phyloP scores from a whole-genome alignment of 1,140 invertebrate genomes.

The Eriosoma lanigerum region DNA sequence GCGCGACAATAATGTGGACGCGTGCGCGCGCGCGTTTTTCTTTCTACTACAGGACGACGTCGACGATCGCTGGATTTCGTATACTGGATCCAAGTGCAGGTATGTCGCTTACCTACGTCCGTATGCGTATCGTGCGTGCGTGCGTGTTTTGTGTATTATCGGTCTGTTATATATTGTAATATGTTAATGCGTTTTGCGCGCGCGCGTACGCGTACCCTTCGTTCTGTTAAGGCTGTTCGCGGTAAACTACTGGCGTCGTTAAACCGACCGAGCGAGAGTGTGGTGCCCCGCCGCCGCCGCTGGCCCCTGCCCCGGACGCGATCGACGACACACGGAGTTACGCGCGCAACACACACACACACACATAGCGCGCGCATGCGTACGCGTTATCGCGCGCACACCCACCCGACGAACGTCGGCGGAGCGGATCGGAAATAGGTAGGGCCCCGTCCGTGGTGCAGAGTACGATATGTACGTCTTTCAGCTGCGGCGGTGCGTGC shows the following conservation, averaged over 20 bases:
- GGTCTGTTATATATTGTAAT: not conserved
- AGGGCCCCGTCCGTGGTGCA: not conserved
- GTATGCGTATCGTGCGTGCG: not conserved
- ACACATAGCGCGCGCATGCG: not conserved
- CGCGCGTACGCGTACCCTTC: not conserved
- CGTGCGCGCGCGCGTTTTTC: too few species aligned
- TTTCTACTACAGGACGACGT: not conserved
- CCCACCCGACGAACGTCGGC: too few species aligned
- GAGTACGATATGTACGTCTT: too few species aligned
- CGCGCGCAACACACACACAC: not conserved
- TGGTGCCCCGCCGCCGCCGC: not conserved
- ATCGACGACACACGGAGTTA: not conserved
- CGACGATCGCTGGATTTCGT: not conserved
- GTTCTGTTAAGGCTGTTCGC: conserved; percentile 32
- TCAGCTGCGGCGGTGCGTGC: not conserved
- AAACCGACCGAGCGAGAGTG: not conserved
- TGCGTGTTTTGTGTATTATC: not conserved
- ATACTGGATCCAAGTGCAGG: too few species aligned
- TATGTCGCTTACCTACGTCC: not conserved
- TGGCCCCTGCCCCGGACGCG: not conserved
- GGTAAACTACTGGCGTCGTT: conserved; percentile 42
- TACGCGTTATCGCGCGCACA: not conserved
- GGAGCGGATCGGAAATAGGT: too few species aligned
- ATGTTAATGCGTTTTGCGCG: not conserved
- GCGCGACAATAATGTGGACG: too few species aligned